A percentile compares a stretch with the other conserved stretches of the same genome.
Conservation (phyloP, 2,888 invertebrate species). For the Cybosia mesomella region DNA sequence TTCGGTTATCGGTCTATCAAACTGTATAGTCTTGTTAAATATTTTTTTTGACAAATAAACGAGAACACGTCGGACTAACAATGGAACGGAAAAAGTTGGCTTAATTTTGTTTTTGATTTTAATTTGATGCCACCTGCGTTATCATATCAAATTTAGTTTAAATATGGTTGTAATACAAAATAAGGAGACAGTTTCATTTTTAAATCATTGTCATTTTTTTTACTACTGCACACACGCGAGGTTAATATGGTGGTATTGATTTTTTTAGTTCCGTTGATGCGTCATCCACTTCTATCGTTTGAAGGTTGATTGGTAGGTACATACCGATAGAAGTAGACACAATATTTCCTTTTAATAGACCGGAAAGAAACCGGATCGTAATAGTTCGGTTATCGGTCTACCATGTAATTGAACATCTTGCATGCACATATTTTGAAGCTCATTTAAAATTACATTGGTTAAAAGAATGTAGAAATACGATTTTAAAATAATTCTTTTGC, state of each 20-base stretch:
- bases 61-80: background rate
- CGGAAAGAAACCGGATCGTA: conserved; percentile 28
- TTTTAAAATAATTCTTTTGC: too few relatives aligned
- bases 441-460: too few relatives aligned
- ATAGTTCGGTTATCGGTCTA: background rate
- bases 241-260: conserved; percentile 54
- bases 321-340: conserved; percentile 25
- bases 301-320: conserved; percentile 57
- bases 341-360: conserved; percentile 46
- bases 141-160: background rate
- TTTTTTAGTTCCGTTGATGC: conserved; percentile 57
- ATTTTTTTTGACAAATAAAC: background rate
- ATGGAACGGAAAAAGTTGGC: background rate
- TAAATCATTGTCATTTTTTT: background rate
- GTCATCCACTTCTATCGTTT: conserved; percentile 59
- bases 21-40: too few relatives aligned
- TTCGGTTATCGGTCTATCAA: background rate
- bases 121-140: background rate
- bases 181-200: background rate
- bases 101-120: conserved; percentile 6
- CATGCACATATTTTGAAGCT: too few relatives aligned
- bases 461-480: background rate
- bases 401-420: background rate
- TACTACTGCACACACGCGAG: background rate
- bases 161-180: conserved; percentile 2